These are phyloP conservation scores for Allacma fusca DNA, from an alignment of 2,888 invertebrate genomes.

Conservation along the genomic window DNA sequence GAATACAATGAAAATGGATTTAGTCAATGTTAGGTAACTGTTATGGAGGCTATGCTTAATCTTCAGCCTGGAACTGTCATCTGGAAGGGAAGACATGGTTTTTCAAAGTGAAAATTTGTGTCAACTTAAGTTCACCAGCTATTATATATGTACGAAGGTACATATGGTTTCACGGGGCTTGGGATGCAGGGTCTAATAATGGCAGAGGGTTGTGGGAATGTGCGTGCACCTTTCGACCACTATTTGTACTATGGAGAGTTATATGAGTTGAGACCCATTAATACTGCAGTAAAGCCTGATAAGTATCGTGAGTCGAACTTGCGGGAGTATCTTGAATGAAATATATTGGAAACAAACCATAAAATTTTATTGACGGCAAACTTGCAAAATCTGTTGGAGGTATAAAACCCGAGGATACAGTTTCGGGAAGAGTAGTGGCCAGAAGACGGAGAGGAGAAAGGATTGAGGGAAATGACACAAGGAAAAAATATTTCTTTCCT, in stretches of 20 bases:
- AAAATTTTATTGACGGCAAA: constrained; percentile 27
- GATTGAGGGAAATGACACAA: neutral
- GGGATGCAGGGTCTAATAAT: neutral
- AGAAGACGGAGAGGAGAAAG: neutral
- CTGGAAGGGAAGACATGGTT: neutral
- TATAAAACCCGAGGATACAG: too few relatives aligned
- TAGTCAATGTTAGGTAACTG: too few relatives aligned
- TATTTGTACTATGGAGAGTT: constrained; percentile 4
- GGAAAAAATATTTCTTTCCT: constrained; percentile 1
- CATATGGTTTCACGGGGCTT: too few relatives aligned
- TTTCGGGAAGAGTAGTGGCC: neutral
- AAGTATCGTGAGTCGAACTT: neutral
- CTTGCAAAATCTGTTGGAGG: neutral
- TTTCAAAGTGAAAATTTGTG: constrained; percentile 17
- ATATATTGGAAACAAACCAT: constrained; percentile 32
- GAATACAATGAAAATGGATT: too few relatives aligned
- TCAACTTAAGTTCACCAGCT: neutral
- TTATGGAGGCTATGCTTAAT: too few relatives aligned
- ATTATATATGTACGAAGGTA: too few relatives aligned
- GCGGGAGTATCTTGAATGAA: neutral
- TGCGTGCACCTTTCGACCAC: neutral
- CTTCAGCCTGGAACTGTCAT: too few relatives aligned
- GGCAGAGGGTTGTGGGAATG: neutral
- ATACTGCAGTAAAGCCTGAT: constrained; percentile 16
- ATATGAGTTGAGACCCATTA: constrained; percentile 20